Conservation (phyloP, 2,888 invertebrate species). For the Notodonta dromedarius region DNA sequence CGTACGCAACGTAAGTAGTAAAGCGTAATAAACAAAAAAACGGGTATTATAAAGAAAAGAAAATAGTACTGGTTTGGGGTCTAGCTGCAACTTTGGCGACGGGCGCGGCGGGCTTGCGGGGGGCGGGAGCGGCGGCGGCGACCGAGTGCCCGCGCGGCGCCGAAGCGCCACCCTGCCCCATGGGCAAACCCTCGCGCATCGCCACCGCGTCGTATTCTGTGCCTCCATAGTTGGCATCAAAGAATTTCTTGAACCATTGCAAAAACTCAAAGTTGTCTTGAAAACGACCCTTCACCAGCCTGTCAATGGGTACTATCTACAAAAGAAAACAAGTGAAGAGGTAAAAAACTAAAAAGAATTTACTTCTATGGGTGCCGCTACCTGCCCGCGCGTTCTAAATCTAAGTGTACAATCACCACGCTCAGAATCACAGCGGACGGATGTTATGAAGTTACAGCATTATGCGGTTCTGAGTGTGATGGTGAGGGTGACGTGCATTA, state of each 20-base stretch:
- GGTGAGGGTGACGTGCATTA: slow-evolving; percentile 39
- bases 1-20: background rate
- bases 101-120: slow-evolving; percentile 75
- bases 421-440: slow-evolving; percentile 39
- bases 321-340: slow-evolving; percentile 75
- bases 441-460: slow-evolving; percentile 17
- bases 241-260: slow-evolving; percentile 99
- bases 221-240: slow-evolving; percentile 99
- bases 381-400: slow-evolving; percentile 39
- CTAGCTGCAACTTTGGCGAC: slow-evolving; percentile 85
- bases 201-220: slow-evolving; percentile 95
- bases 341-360: slow-evolving; percentile 61
- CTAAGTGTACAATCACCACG: slow-evolving; percentile 38
- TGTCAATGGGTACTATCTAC: slow-evolving; percentile 96
- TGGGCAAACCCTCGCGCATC: slow-evolving; percentile 92
- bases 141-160: slow-evolving; percentile 75
- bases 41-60: slow-evolving; percentile 57
- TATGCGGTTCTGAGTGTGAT: slow-evolving; percentile 52
- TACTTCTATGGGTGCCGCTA: slow-evolving; percentile 56
- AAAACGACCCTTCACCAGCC: slow-evolving; percentile 98
- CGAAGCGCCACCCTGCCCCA: slow-evolving; percentile 89
- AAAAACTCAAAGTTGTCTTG: slow-evolving; percentile 99
- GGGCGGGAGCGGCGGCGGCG: slow-evolving; percentile 62
- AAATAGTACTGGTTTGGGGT: slow-evolving; percentile 85
- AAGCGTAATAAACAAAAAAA: slow-evolving; percentile 38